phyloP scores from a whole-genome alignment of 2,797 vertebrate species.

The Miichthys miiuy region DNA sequence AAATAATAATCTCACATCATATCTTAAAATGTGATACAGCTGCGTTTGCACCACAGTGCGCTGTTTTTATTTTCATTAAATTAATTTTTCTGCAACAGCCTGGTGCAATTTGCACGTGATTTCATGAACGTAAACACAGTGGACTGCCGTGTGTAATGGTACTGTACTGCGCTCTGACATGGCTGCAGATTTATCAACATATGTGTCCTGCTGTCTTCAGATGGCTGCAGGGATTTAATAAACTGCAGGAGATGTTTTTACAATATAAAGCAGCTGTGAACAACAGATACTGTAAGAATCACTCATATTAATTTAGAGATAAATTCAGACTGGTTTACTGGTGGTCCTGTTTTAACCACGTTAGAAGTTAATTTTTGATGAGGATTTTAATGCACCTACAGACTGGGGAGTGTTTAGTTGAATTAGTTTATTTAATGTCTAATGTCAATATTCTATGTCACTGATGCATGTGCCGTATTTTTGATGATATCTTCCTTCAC shows the following conservation, averaged over 20 bases:
- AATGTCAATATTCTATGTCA: constrained; percentile 18
- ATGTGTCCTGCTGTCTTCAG: constrained; percentile 1
- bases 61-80: background rate
- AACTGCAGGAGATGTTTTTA: background rate
- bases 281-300: background rate
- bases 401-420: background rate
- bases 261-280: background rate
- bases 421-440: background rate
- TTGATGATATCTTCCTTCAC: constrained; percentile 16
- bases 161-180: background rate
- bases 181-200: background rate
- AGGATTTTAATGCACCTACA: background rate
- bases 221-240: background rate
- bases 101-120: background rate
- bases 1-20: constrained; percentile 11
- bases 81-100: background rate
- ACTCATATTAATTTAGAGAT: background rate
- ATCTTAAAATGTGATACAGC: background rate
- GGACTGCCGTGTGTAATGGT: background rate
- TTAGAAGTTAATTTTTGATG: background rate
- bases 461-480: constrained; percentile 22
- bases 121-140: background rate
- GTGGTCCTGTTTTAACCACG: no score
- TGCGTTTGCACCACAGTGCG: no score
- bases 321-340: background rate